Conservation (phyloP, 1,140 invertebrate genomes). For the Tribolium castaneum region DNA sequence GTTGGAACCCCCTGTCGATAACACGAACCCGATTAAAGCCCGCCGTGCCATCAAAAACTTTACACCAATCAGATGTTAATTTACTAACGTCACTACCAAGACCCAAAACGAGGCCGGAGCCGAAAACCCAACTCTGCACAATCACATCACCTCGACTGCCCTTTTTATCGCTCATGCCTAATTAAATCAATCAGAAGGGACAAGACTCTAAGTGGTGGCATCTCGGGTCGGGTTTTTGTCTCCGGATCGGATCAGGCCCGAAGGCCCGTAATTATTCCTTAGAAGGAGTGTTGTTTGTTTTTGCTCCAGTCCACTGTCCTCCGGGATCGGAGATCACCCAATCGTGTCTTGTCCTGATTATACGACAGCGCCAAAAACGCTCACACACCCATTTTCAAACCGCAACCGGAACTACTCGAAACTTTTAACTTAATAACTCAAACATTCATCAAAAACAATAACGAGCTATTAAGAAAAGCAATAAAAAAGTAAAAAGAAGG, state of each 20-base stretch:
- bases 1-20: conserved; percentile 48
- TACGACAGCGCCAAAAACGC: background rate
- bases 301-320: conserved; percentile 8
- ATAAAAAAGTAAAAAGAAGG: too few relatives aligned
- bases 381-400: too few relatives aligned
- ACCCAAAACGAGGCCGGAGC: background rate
- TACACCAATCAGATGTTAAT: conserved; percentile 51
- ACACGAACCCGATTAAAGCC: conserved; percentile 49
- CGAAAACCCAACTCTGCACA: background rate
- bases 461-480: too few relatives aligned
- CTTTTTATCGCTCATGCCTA: background rate
- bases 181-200: conserved; percentile 12
- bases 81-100: conserved; percentile 44
- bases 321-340: background rate
- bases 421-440: too few relatives aligned
- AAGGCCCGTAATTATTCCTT: conserved; percentile 37
- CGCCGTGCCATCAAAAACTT: conserved; percentile 44
- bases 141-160: background rate
- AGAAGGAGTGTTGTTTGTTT: conserved; percentile 28
- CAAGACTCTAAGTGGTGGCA: background rate
- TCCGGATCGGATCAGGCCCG: background rate
- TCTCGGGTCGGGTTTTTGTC: conserved; percentile 24
- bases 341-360: conserved; percentile 37
- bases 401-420: too few relatives aligned
- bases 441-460: too few relatives aligned